Evolutionary conservation across 2,888 invertebrate species (phyloP).

Genomic region (Syrphus vitripennis): DNA sequence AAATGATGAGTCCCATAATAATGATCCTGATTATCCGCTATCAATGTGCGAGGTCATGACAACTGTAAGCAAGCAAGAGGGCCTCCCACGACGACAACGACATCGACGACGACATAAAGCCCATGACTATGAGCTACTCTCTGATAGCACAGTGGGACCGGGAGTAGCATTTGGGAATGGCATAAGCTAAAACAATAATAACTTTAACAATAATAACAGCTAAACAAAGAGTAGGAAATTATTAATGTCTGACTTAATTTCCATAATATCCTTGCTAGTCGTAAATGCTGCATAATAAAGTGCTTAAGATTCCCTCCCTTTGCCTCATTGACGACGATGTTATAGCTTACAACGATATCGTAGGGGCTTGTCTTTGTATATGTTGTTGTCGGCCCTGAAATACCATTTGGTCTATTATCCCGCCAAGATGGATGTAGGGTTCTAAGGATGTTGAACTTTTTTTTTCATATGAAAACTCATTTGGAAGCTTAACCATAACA

Average conservation of each 20-base stretch:
- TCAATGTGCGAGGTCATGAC: constrained; percentile 70
- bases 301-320: constrained; percentile 57
- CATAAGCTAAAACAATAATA: constrained; percentile 72
- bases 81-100: constrained; percentile 15
- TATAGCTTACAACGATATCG: neutral
- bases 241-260: constrained; percentile 72
- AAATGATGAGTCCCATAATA: constrained; percentile 71
- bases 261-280: constrained; percentile 72
- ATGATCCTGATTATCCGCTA: constrained; percentile 72
- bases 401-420: constrained; percentile 68
- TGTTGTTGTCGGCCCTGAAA: constrained; percentile 38
- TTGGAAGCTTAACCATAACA: constrained; percentile 17
- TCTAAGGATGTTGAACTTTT: constrained; percentile 12
- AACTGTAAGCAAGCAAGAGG: constrained; percentile 42
- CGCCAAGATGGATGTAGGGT: constrained; percentile 24
- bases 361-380: constrained; percentile 7
- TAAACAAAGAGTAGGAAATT: constrained; percentile 71
- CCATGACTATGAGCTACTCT: constrained; percentile 15
- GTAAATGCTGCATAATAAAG: constrained; percentile 72
- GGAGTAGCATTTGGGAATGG: constrained; percentile 61
- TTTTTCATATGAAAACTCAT: constrained; percentile 26
- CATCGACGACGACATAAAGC: neutral
- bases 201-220: constrained; percentile 69
- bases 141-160: neutral
- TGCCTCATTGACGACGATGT: constrained; percentile 27